These are phyloP conservation scores for Drosophila rhopaloa DNA, from an alignment of 1,140 invertebrate species.

Conservation along the genomic window DNA sequence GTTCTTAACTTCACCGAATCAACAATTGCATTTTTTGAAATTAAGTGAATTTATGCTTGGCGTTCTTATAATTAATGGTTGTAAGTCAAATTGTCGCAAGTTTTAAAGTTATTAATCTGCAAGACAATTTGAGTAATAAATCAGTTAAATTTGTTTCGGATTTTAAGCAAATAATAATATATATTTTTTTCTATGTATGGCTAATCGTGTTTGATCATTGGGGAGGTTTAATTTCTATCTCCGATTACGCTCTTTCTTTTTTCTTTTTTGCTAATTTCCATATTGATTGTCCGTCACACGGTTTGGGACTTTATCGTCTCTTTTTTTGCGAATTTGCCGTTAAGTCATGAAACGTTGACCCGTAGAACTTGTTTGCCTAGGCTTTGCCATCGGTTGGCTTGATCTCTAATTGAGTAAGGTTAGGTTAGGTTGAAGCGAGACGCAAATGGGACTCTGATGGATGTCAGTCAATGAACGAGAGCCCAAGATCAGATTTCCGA, in stretches of 20 bases:
- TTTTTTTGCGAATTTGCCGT: conserved; percentile 43
- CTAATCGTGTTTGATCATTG: conserved; percentile 48
- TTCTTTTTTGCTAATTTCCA: conserved; percentile 62
- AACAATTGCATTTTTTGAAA: not conserved
- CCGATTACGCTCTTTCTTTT: conserved; percentile 33
- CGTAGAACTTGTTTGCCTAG: conserved; percentile 60
- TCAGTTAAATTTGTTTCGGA: too few relatives aligned
- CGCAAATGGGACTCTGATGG: conserved; percentile 54
- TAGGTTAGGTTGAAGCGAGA: conserved; percentile 37
- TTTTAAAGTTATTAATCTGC: too few relatives aligned
- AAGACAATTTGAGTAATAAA: too few relatives aligned
- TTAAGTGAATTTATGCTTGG: not conserved
- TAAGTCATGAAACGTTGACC: conserved; percentile 67
- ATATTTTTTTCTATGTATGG: not conserved
- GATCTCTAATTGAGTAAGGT: conserved; percentile 73
- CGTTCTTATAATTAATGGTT: not conserved
- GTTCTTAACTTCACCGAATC: not conserved
- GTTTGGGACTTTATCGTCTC: conserved; percentile 2
- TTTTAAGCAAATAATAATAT: not conserved
- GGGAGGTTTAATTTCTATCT: conserved; percentile 16
- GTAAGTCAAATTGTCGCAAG: too few relatives aligned
- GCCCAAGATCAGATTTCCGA: conserved; percentile 64
- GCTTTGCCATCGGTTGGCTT: conserved; percentile 37
- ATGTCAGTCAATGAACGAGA: conserved; percentile 66
- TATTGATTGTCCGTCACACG: conserved; percentile 64